Base-by-base conservation (phyloP, 2,888 invertebrate genomes). In the Anthophora plumipes region DNA sequence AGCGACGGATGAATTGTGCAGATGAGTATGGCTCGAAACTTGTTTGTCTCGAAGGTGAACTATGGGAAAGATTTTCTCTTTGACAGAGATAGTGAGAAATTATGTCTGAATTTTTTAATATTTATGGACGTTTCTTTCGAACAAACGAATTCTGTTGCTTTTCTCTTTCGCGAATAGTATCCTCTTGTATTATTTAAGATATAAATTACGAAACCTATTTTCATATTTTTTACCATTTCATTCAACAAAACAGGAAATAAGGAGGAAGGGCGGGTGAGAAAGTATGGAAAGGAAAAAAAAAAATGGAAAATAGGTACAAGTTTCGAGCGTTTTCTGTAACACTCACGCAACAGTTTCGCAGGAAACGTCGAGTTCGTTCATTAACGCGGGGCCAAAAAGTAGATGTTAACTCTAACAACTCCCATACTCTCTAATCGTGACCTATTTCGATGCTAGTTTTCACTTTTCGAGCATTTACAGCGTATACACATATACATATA, bases 341-440 rank as follows among this genome's bases (percentile, higher is more conserved):
- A 59, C 31, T 50, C 41, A 50, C 20, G 61, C 54, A 64, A 72
- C 43, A 64, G 68, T 48, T 74, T 75, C 75, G 54, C 41, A 61
- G 46, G n/a, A 60, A 75, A 79, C 25, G 59, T 59, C 52, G 52
- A 68, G 59, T 69, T 69, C 63, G 70, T 79, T 77, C 59, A 79
- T 77, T 77, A 64, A 79, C 57, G 69, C 78, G 78, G 78, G 78
- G 78, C 78, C 78, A 79, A 78, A 77, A 52, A 57, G n/a, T 63
- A 78, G 64, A 79, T 43, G 59, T 64, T 70, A 64, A 64, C 31
- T 61, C 50, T 59, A 64, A 76, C 41, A 48, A 64, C 69, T 67
- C 52, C 60, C 46, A 59, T 69, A 79, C 50, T 43, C 43, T 52
- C 59, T 66, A 64, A 72, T 43, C 66, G 43, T 52, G 59, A 74